Percentiles rank a stretch among this genome's conserved stretches.
Evolutionary conservation across 2,113 vertebrate genomes (phyloP).

Genomic region (Peromyscus polionotus): DNA sequence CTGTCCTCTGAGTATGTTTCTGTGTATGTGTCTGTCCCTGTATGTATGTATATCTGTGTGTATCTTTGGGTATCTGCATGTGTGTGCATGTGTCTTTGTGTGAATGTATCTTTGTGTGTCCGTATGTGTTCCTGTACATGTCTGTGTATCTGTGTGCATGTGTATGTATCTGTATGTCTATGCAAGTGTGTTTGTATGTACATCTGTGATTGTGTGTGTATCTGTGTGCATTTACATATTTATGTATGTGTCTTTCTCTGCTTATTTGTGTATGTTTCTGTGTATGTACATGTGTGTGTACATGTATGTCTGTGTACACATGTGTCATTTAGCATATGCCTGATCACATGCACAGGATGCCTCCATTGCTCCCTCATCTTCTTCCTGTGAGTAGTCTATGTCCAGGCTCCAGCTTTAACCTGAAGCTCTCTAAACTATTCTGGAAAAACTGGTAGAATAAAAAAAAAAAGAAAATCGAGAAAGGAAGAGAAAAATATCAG

Average conservation of each 20-base stretch:
- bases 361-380: constrained; percentile 3
- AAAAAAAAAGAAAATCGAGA: constrained; percentile 34
- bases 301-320: not conserved
- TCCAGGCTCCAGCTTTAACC: constrained; percentile 30
- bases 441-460: constrained; percentile 4
- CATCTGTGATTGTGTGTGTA: not conserved
- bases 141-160: not conserved
- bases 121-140: not conserved
- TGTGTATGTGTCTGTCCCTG: not conserved
- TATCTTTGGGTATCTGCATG: not conserved
- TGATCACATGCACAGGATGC: not conserved
- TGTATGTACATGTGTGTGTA: not conserved
- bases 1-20: not conserved
- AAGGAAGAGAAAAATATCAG: constrained; percentile 21
- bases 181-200: not conserved
- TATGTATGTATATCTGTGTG: not conserved
- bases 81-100: not conserved
- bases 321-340: not conserved
- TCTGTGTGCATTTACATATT: not conserved
- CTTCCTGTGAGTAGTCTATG: not conserved
- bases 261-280: not conserved
- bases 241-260: not conserved
- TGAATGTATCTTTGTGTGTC: not conserved
- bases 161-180: not conserved
- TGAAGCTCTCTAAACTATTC: not conserved